Percentiles rank a stretch among this genome's conserved stretches.
These are phyloP conservation scores for Flabesymbios commensalis DNA, from an alignment of 2,888 invertebrate genomes.

Conservation along the genomic window DNA sequence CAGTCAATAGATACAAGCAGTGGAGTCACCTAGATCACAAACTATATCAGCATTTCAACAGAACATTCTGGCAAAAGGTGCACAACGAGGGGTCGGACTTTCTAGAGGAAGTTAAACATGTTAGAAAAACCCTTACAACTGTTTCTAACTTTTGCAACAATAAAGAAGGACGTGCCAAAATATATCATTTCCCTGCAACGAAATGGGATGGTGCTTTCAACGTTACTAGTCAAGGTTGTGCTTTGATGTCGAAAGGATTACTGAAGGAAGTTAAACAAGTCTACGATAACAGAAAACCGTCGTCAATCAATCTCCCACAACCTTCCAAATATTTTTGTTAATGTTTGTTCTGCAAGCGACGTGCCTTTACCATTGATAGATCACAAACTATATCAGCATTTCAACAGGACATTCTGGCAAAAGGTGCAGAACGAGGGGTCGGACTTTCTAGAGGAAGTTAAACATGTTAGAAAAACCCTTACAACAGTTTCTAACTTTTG, in stretches of 20 bases:
- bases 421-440: constrained; percentile 38
- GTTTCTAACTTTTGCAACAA: constrained; percentile 14
- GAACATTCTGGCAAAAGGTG: constrained; percentile 48
- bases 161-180: no score
- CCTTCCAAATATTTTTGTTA: no score
- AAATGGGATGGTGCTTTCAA: no score
- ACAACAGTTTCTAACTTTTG: constrained; percentile 13
- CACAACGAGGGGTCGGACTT: constrained; percentile 40
- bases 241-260: no score
- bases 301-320: no score
- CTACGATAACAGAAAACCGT: no score
- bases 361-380: no score
- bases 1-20: constrained; percentile 40
- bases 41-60: constrained; percentile 53
- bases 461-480: constrained; percentile 8
- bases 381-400: constrained; percentile 50
- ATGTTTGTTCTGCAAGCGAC: no score
- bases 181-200: no score
- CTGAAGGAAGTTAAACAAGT: no score
- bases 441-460: constrained; percentile 38
- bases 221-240: no score
- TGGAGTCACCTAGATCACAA: constrained; percentile 50
- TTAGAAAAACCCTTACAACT: constrained; percentile 1
- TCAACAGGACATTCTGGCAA: constrained; percentile 51
- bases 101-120: constrained; percentile 26